Percentiles rank a stretch among this genome's conserved stretches.
phyloP scores from a whole-genome alignment of 1,140 invertebrate genomes.

The Drosophila eugracilis region DNA sequence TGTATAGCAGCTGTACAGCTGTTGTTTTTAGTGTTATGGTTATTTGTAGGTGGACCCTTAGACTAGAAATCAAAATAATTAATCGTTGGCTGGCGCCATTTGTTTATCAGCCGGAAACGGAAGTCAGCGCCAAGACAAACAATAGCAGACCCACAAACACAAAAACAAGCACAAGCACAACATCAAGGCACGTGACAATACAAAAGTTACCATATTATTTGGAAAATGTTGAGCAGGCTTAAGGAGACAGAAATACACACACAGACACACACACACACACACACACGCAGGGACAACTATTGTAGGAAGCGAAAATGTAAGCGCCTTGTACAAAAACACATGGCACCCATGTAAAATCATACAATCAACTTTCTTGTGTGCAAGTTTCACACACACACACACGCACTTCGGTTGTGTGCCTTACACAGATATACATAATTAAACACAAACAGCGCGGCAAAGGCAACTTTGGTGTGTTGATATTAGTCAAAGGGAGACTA shows the following conservation, averaged over 20 bases:
- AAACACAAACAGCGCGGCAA: conserved; percentile 66
- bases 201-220: conserved; percentile 59
- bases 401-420: too few species aligned
- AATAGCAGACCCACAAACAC: conserved; percentile 45
- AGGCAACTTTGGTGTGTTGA: conserved; percentile 32
- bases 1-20: conserved; percentile 15
- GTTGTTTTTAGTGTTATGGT: conserved; percentile 8
- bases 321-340: conserved; percentile 59
- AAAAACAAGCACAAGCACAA: conserved; percentile 3
- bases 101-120: conserved; percentile 78
- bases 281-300: conserved; percentile 10
- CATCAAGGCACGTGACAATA: conserved; percentile 46
- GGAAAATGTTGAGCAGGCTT: conserved; percentile 59
- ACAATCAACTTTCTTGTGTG: conserved; percentile 4
- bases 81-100: conserved; percentile 77
- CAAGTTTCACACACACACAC: too few species aligned
- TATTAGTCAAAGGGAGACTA: conserved; percentile 37
- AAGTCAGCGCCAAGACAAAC: conserved; percentile 71
- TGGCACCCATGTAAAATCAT: conserved; percentile 54
- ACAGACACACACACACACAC: not conserved
- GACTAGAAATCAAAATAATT: conserved; percentile 74
- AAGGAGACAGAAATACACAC: conserved; percentile 12
- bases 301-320: conserved; percentile 49
- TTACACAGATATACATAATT: conserved; percentile 64
- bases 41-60: conserved; percentile 15